phyloP scores from a whole-genome alignment of 1,140 invertebrate species.

The Drosophila subobscura region DNA sequence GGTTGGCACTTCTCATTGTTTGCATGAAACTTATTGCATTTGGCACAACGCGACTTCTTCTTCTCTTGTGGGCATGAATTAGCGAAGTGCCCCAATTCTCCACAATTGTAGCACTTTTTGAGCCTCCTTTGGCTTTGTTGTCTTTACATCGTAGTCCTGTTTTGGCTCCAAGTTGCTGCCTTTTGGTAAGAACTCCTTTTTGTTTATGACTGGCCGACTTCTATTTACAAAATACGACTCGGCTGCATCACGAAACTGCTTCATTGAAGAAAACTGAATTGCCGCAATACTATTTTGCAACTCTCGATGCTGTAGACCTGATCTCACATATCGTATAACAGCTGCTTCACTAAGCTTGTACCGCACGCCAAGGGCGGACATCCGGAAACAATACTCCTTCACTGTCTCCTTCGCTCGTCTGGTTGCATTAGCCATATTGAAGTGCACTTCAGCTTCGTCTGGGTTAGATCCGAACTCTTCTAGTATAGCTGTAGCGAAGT shows the following conservation, averaged over 20 bases:
- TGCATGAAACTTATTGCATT: conserved; percentile 3
- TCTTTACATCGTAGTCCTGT: not conserved
- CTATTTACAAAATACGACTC: not conserved
- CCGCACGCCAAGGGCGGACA: not conserved
- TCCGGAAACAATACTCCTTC: conserved; percentile 6
- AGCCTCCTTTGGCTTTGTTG: not conserved
- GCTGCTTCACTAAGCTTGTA: not conserved
- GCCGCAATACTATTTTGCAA: conserved; percentile 10
- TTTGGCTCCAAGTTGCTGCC: not conserved
- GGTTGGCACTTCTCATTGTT: not conserved
- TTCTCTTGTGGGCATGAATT: not conserved
- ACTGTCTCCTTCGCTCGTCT: conserved; percentile 3
- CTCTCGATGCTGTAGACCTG: not conserved
- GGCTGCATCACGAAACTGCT: not conserved
- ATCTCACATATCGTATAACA: not conserved
- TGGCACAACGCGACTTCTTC: not conserved
- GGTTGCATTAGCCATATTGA: no score
- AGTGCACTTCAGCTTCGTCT: no score
- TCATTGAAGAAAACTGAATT: no score
- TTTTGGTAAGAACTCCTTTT: not conserved
- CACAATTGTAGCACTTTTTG: not conserved
- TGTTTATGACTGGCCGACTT: not conserved
- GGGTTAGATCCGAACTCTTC: no score
- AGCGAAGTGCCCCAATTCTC: not conserved
- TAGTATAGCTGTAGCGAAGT: no score